phyloP scores from a whole-genome alignment of 2,797 vertebrate species.

The Phalloptychus januarius region DNA sequence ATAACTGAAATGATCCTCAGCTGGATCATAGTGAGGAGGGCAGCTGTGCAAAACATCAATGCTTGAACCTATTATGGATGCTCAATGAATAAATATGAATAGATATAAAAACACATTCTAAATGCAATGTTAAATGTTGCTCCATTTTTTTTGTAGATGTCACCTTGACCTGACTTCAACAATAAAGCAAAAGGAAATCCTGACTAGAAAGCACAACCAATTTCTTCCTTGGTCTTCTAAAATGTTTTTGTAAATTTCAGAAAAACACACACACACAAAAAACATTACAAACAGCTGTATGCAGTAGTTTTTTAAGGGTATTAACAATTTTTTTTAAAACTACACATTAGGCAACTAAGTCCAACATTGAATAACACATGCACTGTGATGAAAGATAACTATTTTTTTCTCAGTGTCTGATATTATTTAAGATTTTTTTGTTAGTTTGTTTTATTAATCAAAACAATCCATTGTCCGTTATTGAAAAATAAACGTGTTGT shows the following conservation, averaged over 20 bases:
- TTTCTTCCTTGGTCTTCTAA: background rate
- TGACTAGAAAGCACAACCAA: background rate
- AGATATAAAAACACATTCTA: slow-evolving; percentile 5
- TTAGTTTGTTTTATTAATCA: background rate
- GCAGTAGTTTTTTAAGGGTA: background rate
- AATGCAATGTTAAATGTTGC: background rate
- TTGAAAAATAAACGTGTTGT: background rate
- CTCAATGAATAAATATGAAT: slow-evolving; percentile 6
- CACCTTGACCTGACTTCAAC: background rate
- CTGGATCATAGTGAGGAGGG: slow-evolving; percentile 18
- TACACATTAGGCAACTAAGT: background rate
- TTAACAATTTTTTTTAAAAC: background rate
- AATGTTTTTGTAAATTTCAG: background rate
- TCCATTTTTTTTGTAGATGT: background rate
- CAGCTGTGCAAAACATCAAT: slow-evolving; percentile 5
- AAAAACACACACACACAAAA: background rate
- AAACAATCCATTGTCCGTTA: background rate
- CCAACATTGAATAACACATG: background rate
- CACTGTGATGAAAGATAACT: background rate
- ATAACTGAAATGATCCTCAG: slow-evolving; percentile 21
- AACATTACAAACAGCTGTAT: background rate
- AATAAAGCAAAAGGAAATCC: background rate
- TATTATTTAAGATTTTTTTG: background rate
- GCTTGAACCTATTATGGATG: background rate
- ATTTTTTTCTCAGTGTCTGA: background rate